These are phyloP conservation scores for Spatulosminthurus flaviceps DNA, from an alignment of 2,888 invertebrate genomes.

Conservation along the genomic window DNA sequence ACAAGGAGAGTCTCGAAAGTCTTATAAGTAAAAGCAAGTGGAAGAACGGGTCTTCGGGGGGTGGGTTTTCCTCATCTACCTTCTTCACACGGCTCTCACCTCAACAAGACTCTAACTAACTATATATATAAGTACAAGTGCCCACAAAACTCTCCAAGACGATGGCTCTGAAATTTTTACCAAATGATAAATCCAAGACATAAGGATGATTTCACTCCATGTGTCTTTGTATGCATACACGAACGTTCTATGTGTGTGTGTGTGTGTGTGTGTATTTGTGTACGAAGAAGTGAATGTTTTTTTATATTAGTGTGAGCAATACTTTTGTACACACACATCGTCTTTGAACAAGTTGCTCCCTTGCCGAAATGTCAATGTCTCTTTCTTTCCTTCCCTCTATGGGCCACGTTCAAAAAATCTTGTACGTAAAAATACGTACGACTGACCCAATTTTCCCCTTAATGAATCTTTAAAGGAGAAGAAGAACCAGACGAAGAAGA, in stretches of 20 bases:
- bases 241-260: no score
- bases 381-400: neutral
- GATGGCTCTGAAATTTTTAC: no score
- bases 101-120: neutral
- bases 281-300: no score
- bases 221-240: neutral
- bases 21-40: neutral
- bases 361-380: conserved; percentile 21
- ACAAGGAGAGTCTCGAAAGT: conserved; percentile 13
- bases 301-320: no score
- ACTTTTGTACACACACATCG: no score
- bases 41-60: conserved; percentile 22
- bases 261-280: no score
- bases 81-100: neutral
- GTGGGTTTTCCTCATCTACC: conserved; percentile 20
- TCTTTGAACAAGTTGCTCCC: neutral
- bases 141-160: no score
- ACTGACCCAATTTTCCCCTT: conserved; percentile 8
- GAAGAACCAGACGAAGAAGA: no score
- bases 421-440: neutral
- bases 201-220: conserved; percentile 21
- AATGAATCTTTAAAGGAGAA: neutral
- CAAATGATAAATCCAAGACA: neutral
- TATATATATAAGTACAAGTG: neutral
- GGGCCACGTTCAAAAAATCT: no score